Conservation (phyloP, 2,888 invertebrate genomes). For the Anodontia alba region DNA sequence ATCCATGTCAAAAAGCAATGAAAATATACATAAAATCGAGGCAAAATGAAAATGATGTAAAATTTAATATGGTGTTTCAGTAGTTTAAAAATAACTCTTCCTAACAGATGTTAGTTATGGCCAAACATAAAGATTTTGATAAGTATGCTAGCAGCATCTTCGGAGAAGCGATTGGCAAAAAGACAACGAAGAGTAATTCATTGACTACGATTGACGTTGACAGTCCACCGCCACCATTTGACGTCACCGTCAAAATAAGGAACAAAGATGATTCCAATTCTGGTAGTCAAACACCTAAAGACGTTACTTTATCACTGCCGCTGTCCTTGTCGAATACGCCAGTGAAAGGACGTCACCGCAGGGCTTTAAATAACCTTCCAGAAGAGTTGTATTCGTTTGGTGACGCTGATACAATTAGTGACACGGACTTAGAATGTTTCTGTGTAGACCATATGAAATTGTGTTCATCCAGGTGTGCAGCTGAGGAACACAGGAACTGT, state of each 20-base stretch:
- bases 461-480: conserved; percentile 32
- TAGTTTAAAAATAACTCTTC: too few species aligned
- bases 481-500: conserved; percentile 29
- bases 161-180: conserved; percentile 17
- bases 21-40: too few species aligned
- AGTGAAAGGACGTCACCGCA: neutral
- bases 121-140: conserved; percentile 43
- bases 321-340: neutral
- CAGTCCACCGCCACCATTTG: conserved; percentile 20
- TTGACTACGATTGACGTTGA: neutral
- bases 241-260: conserved; percentile 24
- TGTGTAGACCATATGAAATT: conserved; percentile 55
- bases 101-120: conserved; percentile 14
- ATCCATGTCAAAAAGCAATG: too few species aligned
- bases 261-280: neutral
- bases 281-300: neutral
- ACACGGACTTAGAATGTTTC: conserved; percentile 36
- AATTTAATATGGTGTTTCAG: too few species aligned
- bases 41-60: too few species aligned
- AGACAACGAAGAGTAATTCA: neutral
- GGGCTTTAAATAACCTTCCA: neutral
- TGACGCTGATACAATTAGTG: conserved; percentile 26
- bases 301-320: neutral
- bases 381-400: neutral
- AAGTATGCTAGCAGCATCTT: conserved; percentile 34